These are phyloP conservation scores for Cistogaster globosa DNA, from an alignment of 2,888 invertebrate species.

Conservation along the genomic window DNA sequence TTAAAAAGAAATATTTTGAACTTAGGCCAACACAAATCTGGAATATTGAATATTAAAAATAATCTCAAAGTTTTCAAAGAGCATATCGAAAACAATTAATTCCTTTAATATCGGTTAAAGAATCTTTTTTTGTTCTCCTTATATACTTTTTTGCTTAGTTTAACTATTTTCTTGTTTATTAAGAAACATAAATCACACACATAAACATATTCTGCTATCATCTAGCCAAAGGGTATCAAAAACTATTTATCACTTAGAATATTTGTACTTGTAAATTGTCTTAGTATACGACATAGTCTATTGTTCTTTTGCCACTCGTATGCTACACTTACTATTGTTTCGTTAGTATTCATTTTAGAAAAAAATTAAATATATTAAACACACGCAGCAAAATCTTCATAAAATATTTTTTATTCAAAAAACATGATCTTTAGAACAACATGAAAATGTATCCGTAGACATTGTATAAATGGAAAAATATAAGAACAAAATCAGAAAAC, in stretches of 20 bases:
- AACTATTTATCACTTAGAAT: conserved; percentile 72
- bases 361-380: conserved; percentile 16
- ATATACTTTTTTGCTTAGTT: conserved; percentile 60
- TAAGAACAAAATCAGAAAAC: conserved; percentile 19
- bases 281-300: background rate
- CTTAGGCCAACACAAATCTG: too few species aligned
- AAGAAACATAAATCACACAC: conserved; percentile 9
- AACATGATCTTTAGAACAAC: conserved; percentile 39
- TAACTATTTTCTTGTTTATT: conserved; percentile 59
- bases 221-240: conserved; percentile 72
- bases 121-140: background rate
- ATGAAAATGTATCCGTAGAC: conserved; percentile 17
- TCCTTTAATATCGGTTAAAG: background rate
- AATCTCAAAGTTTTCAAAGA: too few species aligned
- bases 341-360: conserved; percentile 32
- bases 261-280: conserved; percentile 51
- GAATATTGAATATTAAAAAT: too few species aligned
- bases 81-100: background rate
- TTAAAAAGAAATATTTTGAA: too few species aligned
- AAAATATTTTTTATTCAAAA: conserved; percentile 19
- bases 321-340: conserved; percentile 38
- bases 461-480: background rate
- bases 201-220: conserved; percentile 10
- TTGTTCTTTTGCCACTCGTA: conserved; percentile 28
- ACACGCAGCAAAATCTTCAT: conserved; percentile 3